Base-by-base conservation (phyloP, 2,113 vertebrate species). In the Macrotus californicus region DNA sequence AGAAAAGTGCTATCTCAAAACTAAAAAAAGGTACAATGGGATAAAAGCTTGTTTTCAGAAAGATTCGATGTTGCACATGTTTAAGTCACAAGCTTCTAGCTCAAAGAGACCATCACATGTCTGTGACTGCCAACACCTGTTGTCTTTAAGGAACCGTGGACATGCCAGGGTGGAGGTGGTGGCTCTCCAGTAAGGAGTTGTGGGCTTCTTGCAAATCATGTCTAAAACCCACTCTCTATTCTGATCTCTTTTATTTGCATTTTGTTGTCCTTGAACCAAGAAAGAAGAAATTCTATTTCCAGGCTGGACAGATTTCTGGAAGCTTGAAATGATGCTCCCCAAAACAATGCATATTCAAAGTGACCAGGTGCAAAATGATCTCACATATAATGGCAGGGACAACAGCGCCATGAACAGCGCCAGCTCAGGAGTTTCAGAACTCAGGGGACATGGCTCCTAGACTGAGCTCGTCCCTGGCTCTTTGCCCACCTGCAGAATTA, bases 151-250 rank as follows among this genome's bases (percentile, higher is more conserved):
- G 29, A 80, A 80, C 69, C 41, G 41, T 31, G 64, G 76, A 39
- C 39, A 39, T 39, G 56, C 50, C 87, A 96, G 7, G 21, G 67
- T 39, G 64, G 36, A 81, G 93, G 19, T 52, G 48, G 11, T 1
- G 39, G 29, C 75, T 75, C 56, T 94, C 50, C 34, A 93, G 19
- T 15, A 39, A n/a, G 87, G n/a, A 0, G 4, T 50, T 94, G 85
- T 75, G 70, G 22, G n/a, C 59, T 94, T 92, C 54, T 39, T 84
- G 12, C 52, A 91, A 95, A 89, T 77, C 39, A 12, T 34, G 26
- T 2, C n/a, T 86, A 80, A 96, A 96, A 94, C 61, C 84, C 64
- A 87, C 76, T 96, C 21, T 52, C 22, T 6, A 50, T 94, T 94
- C 87, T 87, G 3, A 29, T 41, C 19, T 73, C 94, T 92, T 50